Conservation (phyloP, 2,888 invertebrate species). For the Dryococelus australis region DNA sequence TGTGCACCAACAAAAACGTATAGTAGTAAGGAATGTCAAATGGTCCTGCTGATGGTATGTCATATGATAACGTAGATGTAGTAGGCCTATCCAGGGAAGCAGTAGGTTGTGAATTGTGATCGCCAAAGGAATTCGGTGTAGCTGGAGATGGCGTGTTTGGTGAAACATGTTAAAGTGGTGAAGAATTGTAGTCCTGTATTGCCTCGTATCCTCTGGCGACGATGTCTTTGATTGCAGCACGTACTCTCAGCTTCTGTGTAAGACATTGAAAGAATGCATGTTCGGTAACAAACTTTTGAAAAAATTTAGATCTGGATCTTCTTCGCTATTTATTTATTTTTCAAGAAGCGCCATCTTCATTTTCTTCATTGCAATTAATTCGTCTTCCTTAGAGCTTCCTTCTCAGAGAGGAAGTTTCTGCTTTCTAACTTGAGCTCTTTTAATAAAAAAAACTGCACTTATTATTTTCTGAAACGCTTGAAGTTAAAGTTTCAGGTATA, state of each 20-base stretch:
- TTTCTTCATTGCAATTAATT: constrained; percentile 1
- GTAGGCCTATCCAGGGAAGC: too few relatives aligned
- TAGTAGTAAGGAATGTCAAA: not conserved
- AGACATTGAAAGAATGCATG: too few relatives aligned
- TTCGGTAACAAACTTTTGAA: not conserved
- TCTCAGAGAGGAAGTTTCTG: not conserved
- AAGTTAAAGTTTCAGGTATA: not conserved
- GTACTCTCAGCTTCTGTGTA: too few relatives aligned
- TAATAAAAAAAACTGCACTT: not conserved
- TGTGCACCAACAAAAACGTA: not conserved
- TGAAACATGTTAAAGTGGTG: not conserved
- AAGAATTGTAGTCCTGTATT: not conserved
- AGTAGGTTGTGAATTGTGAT: too few relatives aligned
- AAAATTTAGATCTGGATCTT: not conserved
- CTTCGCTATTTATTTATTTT: not conserved
- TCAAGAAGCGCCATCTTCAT: not conserved
- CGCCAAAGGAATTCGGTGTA: too few relatives aligned
- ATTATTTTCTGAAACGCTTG: not conserved
- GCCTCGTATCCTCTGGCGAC: not conserved
- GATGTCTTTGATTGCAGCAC: not conserved
- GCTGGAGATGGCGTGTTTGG: too few relatives aligned
- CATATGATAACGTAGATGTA: too few relatives aligned
- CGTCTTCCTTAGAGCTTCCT: too few relatives aligned
- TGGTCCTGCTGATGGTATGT: too few relatives aligned
- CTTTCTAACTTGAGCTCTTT: not conserved